Percentiles rank a stretch among this genome's conserved stretches.
phyloP scores from a whole-genome alignment of 2,888 invertebrate genomes.

The Hypomecis atomaria region DNA sequence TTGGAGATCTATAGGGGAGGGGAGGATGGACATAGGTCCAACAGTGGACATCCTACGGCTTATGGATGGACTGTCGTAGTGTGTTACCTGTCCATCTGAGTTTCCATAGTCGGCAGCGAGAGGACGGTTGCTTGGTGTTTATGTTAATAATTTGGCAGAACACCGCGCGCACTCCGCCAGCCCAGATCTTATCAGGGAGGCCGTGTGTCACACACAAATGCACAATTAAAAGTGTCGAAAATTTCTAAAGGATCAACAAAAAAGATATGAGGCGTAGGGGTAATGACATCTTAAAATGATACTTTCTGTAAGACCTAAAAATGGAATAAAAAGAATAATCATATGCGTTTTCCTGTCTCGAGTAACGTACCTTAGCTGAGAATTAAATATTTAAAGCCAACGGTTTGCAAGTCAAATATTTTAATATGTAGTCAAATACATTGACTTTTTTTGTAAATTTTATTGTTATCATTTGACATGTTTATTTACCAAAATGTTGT shows the following conservation, averaged over 20 bases:
- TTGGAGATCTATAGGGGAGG: not conserved
- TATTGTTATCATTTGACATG: no score
- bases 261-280: no score
- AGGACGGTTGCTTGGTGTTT: conserved; percentile 50
- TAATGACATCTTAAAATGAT: no score
- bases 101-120: not conserved
- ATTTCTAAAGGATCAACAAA: conserved; percentile 24
- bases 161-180: conserved; percentile 50
- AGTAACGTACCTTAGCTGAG: no score
- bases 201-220: conserved; percentile 5
- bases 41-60: not conserved
- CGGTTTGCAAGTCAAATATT: no score
- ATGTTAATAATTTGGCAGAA: conserved; percentile 71
- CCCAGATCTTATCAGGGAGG: conserved; percentile 26
- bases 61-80: not conserved
- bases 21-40: not conserved
- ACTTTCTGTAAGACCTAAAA: no score
- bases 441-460: no score
- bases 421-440: no score
- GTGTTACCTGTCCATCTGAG: not conserved
- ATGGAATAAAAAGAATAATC: no score
- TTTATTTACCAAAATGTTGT: no score
- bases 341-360: no score
- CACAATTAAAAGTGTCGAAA: conserved; percentile 1
- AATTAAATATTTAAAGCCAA: no score